A percentile compares a stretch with the other conserved stretches of the same genome.
These are phyloP conservation scores for Nemurella pictetii DNA, from an alignment of 2,888 invertebrate species.

Conservation along the genomic window DNA sequence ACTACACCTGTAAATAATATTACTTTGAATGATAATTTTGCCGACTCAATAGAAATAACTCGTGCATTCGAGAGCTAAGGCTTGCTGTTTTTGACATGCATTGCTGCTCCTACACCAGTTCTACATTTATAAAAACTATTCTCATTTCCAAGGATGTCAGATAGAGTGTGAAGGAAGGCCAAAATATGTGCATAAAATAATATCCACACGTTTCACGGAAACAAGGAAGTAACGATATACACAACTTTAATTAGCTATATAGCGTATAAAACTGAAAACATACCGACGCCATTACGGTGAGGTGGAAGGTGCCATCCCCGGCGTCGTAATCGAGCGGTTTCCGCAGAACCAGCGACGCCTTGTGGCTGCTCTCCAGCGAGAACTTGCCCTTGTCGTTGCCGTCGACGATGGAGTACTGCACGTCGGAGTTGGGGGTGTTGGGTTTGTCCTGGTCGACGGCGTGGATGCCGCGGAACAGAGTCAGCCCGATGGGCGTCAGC, in stretches of 20 bases:
- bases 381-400: conserved; percentile 77
- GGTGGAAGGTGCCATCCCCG: conserved; percentile 74
- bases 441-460: conserved; percentile 85
- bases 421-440: conserved; percentile 84
- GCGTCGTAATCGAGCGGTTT: conserved; percentile 78
- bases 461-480: conserved; percentile 77
- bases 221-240: neutral
- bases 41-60: neutral
- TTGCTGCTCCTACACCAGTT: neutral
- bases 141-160: neutral
- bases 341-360: conserved; percentile 72
- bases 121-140: neutral
- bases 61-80: neutral
- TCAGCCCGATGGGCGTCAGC: conserved; percentile 76
- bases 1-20: neutral
- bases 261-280: no score
- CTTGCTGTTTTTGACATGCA: neutral
- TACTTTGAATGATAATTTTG: neutral
- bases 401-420: conserved; percentile 75
- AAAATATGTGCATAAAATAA: neutral
- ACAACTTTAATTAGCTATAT: conserved; percentile 47
- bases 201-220: neutral
- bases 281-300: conserved; percentile 78
- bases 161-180: neutral
- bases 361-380: conserved; percentile 77